Conservation (phyloP, 1,140 invertebrate genomes). For the Orussus abietinus region DNA sequence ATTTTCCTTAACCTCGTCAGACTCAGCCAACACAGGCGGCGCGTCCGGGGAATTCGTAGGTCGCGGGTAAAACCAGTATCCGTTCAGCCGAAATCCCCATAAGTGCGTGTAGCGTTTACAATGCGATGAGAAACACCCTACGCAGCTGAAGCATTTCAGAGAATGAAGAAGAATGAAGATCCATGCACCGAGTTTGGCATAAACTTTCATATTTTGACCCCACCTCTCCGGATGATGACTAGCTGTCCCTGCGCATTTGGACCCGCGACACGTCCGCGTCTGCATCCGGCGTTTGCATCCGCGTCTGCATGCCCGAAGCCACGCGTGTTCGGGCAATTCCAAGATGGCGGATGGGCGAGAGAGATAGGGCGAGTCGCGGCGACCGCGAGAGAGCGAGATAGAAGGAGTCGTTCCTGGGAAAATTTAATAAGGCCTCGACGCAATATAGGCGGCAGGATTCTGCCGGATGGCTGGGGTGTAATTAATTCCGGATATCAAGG, state of each 20-base stretch:
- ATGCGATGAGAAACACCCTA: no score
- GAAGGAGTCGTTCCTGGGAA: neutral
- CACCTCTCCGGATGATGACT: neutral
- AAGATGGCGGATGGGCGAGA: neutral
- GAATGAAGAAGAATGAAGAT: no score
- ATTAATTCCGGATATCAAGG: neutral
- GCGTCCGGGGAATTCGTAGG: no score
- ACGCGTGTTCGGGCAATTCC: neutral
- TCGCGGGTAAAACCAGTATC: no score
- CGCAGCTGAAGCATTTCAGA: no score
- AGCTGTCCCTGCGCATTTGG: neutral
- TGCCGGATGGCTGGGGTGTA: neutral
- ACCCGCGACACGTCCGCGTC: neutral
- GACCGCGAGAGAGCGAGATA: neutral
- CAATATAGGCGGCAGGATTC: neutral
- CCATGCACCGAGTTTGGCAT: no score
- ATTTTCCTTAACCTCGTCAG: no score
- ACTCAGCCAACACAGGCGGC: no score
- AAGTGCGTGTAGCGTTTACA: no score
- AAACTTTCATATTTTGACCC: no score
- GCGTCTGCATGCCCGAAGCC: neutral
- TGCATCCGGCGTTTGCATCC: neutral
- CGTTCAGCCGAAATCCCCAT: no score
- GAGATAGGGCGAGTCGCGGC: slow-evolving; percentile 1
- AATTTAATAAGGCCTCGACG: neutral